Evolutionary conservation across 2,888 invertebrate species (phyloP), one percentile per base, ranked within the genome.

Genomic region (Agriopis aurantiaria): DNA sequence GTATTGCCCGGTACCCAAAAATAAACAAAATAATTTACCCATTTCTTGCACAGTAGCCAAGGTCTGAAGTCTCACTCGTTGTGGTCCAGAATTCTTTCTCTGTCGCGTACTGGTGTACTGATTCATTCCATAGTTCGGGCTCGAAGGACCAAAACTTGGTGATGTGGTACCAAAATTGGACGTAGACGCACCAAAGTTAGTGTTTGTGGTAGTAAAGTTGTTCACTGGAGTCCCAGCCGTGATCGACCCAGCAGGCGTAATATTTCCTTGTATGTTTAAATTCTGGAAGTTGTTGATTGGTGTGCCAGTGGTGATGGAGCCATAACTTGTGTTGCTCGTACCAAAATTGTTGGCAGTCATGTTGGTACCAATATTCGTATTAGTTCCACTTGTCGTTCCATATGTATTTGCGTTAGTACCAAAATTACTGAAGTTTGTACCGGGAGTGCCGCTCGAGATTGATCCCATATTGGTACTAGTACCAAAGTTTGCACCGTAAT

Each of bases 41-140:
- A 96, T 94, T 95, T 97, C 97, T 88, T 97, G 97, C 48, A 97
- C 97, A 65, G 97, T 97, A 57, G 97, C 93, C 78, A 95, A 79
- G 78, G 90, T 91, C 81, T 92, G 94, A 52, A 91, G 82, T 73
- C 94, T 94, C 65, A 91, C 87, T 5, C 95, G 88, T 81, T 89
- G 95, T 64, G 93, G 96, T 77, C 91, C 96, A n/a, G 95, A 95
- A 77, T 95, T 95, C 80, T 96, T 96, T 75, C 95, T 91, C 69
- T 92, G 93, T 14, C 90, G 83, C 23, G 81, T 75, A 67, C 80
- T 67, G 3, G 66, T 83, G 80, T 88, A 89, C 67, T 88, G 86
- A 11, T 75, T 75, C 43, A 80, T 78, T 65, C 79, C 82, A 57
- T 79, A 80, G 57, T 62, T 75, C 53, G 73, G 68, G 51, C 48